Percentiles rank a stretch among this genome's conserved stretches.
phyloP scores from a whole-genome alignment of 2,113 vertebrate species.

The Zosterops japonicus region DNA sequence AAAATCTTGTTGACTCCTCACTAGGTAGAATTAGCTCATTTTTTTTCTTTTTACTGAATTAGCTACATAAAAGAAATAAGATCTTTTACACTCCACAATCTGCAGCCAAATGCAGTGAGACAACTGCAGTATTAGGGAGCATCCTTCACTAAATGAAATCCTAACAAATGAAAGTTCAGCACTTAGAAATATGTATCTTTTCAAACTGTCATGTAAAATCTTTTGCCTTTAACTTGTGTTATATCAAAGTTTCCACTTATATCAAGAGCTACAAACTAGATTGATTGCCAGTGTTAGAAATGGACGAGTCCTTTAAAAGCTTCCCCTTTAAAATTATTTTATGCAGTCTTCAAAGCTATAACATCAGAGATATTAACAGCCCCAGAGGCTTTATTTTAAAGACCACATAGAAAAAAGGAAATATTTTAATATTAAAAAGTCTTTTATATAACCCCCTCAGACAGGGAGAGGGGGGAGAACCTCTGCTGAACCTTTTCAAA shows the following conservation, averaged over 20 bases:
- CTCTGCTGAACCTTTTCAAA: constrained; percentile 15
- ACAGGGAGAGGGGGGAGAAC: background rate
- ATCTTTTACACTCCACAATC: background rate
- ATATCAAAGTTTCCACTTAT: constrained; percentile 21
- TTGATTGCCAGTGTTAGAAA: constrained; percentile 7
- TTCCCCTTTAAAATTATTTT: constrained; percentile 41
- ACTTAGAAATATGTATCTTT: background rate
- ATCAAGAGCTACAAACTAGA: constrained; percentile 36
- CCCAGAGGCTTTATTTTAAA: constrained; percentile 56
- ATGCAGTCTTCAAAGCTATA: constrained; percentile 53
- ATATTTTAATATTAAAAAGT: constrained; percentile 61
- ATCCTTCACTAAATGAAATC: constrained; percentile 16
- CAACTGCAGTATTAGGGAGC: background rate
- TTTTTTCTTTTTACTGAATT: background rate
- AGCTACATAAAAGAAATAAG: background rate
- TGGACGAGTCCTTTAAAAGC: constrained; percentile 12
- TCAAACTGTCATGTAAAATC: constrained; percentile 25
- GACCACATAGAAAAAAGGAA: constrained; percentile 48
- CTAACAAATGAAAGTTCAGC: constrained; percentile 36
- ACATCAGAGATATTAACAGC: constrained; percentile 54
- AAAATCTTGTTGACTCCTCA: background rate
- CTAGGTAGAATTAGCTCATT: background rate
- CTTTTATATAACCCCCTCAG: background rate
- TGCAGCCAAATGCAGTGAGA: background rate
- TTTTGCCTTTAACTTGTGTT: constrained; percentile 28